Base-by-base conservation (phyloP, 2,888 invertebrate genomes). In the Gibbula magus region DNA sequence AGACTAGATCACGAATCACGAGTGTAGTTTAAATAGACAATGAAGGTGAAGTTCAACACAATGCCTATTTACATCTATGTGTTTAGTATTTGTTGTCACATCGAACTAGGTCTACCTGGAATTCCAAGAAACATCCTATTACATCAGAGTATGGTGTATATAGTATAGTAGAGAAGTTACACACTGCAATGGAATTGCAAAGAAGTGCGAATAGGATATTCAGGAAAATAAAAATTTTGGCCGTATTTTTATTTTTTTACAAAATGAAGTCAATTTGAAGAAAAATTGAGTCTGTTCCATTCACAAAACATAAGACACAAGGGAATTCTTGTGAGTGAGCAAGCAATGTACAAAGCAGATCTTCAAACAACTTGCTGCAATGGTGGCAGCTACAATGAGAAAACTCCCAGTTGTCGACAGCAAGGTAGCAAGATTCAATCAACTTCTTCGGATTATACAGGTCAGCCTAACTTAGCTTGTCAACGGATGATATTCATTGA, bases 1-100 rank as follows among this genome's bases (percentile, higher is more conserved):
- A 20, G 70, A 70, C 70, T 70, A 70, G 70, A 70, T 70, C 70
- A 70, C 70, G 35, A 70, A 70, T 70, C 70, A 70, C 70, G 35
- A 70, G 70, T 70, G 70, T 70, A 70, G 22, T 70, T 70, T 35
- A 70, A 70, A 70, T 70, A 70, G 70, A 70, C 35, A 70, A 18
- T 70, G 29, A 70, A 70, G 32, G 70, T 70, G 70, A 39, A 70
- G 35, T 18, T 70, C 20, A 70, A 39, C 39, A 70, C 70, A 70
- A 35, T 10, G 25, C 20, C 70, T 70, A 70, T 70, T 16, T 70
- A 32, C 70, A 70, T n/a, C 70, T 39, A 35, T 18, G 70, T 70
- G 45, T 45, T 45, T 39, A 70, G 70, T 39, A 70, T 7, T 70
- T 29, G 20, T 70, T 39, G 35, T 32, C 35, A 70, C 70, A 70